phyloP scores from a whole-genome alignment of 2,113 vertebrate species.

The Raja brachyura region DNA sequence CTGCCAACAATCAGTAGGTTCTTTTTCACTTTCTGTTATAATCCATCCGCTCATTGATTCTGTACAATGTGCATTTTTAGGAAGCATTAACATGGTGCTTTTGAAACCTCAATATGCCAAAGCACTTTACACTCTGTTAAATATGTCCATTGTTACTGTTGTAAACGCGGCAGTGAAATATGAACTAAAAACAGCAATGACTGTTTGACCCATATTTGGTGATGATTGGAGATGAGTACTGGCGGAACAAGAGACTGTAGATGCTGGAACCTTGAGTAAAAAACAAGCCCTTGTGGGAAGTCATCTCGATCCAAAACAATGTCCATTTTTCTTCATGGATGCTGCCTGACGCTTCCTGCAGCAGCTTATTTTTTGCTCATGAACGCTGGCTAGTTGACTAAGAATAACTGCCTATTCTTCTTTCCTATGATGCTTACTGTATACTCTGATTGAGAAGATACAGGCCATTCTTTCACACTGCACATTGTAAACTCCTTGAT shows the following conservation, averaged over 20 bases:
- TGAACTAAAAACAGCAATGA: neutral
- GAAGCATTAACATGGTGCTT: neutral
- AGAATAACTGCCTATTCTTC: neutral
- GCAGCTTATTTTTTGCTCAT: no score
- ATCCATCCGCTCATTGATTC: neutral
- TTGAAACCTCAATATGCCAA: neutral
- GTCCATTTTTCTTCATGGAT: no score
- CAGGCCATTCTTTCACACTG: neutral
- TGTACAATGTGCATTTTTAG: neutral
- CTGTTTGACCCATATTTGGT: neutral
- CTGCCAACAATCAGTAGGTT: conserved; percentile 48
- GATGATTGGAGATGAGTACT: neutral
- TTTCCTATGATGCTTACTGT: no score
- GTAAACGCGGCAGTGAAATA: neutral
- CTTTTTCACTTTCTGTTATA: neutral
- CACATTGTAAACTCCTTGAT: neutral
- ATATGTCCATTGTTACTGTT: neutral
- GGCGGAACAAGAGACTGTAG: neutral
- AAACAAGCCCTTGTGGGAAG: no score
- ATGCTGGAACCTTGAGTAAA: no score
- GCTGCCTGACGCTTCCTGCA: no score
- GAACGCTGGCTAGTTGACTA: no score
- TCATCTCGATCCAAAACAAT: no score
- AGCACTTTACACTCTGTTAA: neutral
- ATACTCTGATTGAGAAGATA: neutral